Evolutionary conservation across 1,140 invertebrate species (phyloP).

Genomic region (Calosoma granatense): DNA sequence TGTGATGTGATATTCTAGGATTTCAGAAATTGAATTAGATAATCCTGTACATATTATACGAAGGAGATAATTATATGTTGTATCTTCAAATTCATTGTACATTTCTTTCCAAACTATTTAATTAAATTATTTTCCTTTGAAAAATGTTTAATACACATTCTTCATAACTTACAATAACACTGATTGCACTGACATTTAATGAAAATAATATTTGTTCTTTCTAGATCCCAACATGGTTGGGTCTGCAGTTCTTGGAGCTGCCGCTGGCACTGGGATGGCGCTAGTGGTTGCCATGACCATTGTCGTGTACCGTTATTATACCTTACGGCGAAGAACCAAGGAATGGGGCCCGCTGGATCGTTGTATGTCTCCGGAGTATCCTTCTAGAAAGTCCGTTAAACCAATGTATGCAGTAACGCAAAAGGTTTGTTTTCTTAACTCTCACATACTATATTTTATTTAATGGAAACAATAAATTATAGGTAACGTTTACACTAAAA

Average conservation of each 20-base stretch:
- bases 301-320: constrained; percentile 53
- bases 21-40: too few relatives aligned
- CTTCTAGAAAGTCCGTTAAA: constrained; percentile 18
- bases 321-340: constrained; percentile 38
- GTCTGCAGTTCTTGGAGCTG: constrained; percentile 52
- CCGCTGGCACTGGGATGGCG: constrained; percentile 50
- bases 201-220: too few relatives aligned
- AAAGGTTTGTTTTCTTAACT: constrained; percentile 17
- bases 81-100: too few relatives aligned
- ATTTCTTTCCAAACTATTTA: too few relatives aligned
- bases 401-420: constrained; percentile 21
- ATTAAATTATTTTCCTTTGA: too few relatives aligned
- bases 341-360: constrained; percentile 47
- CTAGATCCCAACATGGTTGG: too few relatives aligned
- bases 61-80: too few relatives aligned
- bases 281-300: constrained; percentile 52
- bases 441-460: not conserved
- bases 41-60: too few relatives aligned
- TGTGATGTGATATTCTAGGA: too few relatives aligned
- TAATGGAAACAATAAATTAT: not conserved
- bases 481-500: not conserved
- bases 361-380: constrained; percentile 29
- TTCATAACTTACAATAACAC: too few relatives aligned
- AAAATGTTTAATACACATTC: too few relatives aligned
- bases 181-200: too few relatives aligned